Evolutionary conservation across 2,797 vertebrate genomes (phyloP), one percentile per base, ranked within the genome.

Genomic region (Erpetoichthys calabaricus): DNA sequence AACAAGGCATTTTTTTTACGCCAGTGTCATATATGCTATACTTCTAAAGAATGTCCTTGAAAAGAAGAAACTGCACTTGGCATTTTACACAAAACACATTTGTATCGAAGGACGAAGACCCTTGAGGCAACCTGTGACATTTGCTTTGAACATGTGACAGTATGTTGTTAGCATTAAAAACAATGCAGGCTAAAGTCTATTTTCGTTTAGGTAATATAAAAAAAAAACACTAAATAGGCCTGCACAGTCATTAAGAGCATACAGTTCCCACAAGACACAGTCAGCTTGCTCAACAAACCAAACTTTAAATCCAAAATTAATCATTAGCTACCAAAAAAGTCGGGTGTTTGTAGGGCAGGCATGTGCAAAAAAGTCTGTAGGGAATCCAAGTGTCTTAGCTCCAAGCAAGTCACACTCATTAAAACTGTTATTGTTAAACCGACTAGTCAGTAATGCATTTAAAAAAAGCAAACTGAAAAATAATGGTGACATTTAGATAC

Each of bases 111-210:
- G 25, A 25, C 25, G 25, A 3, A 43, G 41, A 43, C 9, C 53
- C 53, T 43, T 43, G 6, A 54, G 53, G 53, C 9, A 6, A 43
- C 6, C 10, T 54, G 6, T 41, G 42, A 54, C 53, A 54, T 54
- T 54, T 54, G 44, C 10, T 54, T 41, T 43, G 44, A 54, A 42
- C 53, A 54, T 54, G 53, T 54, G 53, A 54, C 42, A 42, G 10
- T 3, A 54, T 42, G n/a, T 7, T 49, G 53, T 54, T 54, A 41
- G 10, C 53, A 54, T 7, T 8, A 5, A 2, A 54, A 42, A 42
- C 5, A n/a, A 41, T 54, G 4, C 9, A 42, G 6, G 4, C 53
- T 6, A 42, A 43, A 7, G 8, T 25, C 25, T 44, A 10, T 4
- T 46, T 50, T 9, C 57, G 41, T 44, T 8, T 45, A 53, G 51